Base-by-base conservation (phyloP, 2,888 invertebrate species). In the Harpalus rufipes region DNA sequence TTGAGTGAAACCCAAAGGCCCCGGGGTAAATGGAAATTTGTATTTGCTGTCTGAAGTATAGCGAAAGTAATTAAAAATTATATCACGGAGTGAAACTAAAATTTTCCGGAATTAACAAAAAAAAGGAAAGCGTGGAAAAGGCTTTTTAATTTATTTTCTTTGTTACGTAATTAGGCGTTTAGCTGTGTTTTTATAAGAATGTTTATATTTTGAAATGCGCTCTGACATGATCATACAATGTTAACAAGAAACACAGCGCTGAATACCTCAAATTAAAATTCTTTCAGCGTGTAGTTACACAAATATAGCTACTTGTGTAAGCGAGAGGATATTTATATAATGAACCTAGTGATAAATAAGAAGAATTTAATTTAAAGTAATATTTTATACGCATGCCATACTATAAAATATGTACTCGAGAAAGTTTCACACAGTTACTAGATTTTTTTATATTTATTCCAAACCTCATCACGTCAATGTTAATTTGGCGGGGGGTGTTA, bases 31-130 rank as follows among this genome's bases (percentile, higher is more conserved):
- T 76, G 74, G 39, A 74, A 83, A 83, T 83, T 72, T 58, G 84
- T 84, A 78, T 84, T 84, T 84, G 84, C 84, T 65, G 84, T 84
- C 84, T 84, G 78, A 84, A 84, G 84, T 83, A 59, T 84, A 84
- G 65, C 25, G 56, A 84, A 84, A 84, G 78, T 84, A 84, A 84
- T 84, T 84, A 84, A 84, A 84, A 84, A 78, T 84, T 84, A 84
- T 83, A 83, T 74, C 72, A 18, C 44, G 72, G 56, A 68, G 72
- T 72, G 21, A 18, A 72, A 83, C 83, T 74, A 74, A 72, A 83
- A 72, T 74, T 59, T 72, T 39, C 10, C 32, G 72, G 39, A 82
- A 58, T 82, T 83, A 74, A 44, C 41, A 25, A 76, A 76, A 76
- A 61, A 56, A 78, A 58, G 21, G n/a, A 58, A 56, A 14, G 41